Percentiles rank a stretch among this genome's conserved stretches.
phyloP scores from a whole-genome alignment of 2,113 vertebrate species.

The Procavia capensis region DNA sequence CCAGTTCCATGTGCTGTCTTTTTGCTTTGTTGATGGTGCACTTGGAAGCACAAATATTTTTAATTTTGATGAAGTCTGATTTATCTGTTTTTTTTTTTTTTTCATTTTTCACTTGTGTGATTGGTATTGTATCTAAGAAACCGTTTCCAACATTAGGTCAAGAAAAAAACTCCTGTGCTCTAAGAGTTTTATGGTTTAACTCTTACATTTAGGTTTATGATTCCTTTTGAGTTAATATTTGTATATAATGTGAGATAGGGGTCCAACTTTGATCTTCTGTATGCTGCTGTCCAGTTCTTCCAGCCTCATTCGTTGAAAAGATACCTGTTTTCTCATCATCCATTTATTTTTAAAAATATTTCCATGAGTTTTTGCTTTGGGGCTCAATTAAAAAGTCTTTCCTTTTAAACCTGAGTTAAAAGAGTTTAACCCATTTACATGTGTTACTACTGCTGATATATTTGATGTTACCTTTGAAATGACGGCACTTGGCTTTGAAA shows the following conservation, averaged over 20 bases:
- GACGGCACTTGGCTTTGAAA: no score
- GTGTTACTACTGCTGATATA: neutral
- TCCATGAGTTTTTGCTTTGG: neutral
- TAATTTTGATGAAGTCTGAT: neutral
- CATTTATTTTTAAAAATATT: conserved; percentile 13
- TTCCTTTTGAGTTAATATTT: no score
- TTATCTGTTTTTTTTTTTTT: neutral
- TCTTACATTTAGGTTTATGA: no score
- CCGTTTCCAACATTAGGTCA: neutral
- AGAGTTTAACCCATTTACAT: conserved; percentile 6
- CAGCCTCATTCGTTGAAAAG: neutral
- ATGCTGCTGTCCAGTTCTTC: neutral
- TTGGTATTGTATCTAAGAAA: neutral
- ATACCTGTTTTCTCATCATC: neutral
- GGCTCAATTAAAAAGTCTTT: conserved; percentile 1
- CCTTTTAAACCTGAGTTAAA: conserved; percentile 30
- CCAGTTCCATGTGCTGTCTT: neutral
- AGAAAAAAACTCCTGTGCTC: neutral
- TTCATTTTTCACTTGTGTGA: neutral
- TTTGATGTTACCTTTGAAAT: conserved; percentile 26
- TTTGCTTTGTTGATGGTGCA: neutral
- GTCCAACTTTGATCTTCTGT: neutral
- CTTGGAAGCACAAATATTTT: neutral
- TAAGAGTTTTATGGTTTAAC: no score
- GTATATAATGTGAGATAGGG: neutral